These are phyloP conservation scores for Biston betularia DNA, from an alignment of 2,888 invertebrate species.

Conservation along the genomic window DNA sequence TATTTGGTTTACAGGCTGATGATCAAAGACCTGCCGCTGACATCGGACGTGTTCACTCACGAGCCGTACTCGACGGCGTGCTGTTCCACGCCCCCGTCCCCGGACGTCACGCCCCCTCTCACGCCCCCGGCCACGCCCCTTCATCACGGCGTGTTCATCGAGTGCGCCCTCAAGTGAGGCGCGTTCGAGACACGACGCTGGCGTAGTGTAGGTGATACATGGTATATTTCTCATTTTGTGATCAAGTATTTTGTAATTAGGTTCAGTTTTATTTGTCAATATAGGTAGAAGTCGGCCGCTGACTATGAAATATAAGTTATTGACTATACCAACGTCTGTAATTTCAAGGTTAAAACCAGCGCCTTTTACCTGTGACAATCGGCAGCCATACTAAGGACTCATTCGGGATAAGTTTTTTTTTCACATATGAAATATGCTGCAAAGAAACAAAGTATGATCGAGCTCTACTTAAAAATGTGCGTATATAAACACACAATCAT, in stretches of 20 bases:
- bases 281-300: conserved; percentile 23
- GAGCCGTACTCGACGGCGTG: conserved; percentile 48
- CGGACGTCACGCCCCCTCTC: conserved; percentile 37
- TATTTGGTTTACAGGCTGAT: conserved; percentile 73
- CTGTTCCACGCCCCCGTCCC: conserved; percentile 37
- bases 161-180: conserved; percentile 83
- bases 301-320: conserved; percentile 7
- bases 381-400: no score
- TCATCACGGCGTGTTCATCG: conserved; percentile 68
- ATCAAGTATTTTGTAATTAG: not conserved
- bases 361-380: no score
- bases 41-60: conserved; percentile 80
- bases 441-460: no score
- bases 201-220: conserved; percentile 23
- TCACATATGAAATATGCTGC: no score
- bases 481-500: no score
- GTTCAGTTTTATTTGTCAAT: not conserved
- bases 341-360: no score
- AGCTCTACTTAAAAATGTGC: no score
- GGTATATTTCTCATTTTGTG: not conserved
- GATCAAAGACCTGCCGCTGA: conserved; percentile 87
- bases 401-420: no score
- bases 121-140: conserved; percentile 39
- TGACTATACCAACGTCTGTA: no score
- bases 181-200: not conserved